Conservation (phyloP, 2,797 vertebrate species). For the Lithobates sylvaticus region DNA sequence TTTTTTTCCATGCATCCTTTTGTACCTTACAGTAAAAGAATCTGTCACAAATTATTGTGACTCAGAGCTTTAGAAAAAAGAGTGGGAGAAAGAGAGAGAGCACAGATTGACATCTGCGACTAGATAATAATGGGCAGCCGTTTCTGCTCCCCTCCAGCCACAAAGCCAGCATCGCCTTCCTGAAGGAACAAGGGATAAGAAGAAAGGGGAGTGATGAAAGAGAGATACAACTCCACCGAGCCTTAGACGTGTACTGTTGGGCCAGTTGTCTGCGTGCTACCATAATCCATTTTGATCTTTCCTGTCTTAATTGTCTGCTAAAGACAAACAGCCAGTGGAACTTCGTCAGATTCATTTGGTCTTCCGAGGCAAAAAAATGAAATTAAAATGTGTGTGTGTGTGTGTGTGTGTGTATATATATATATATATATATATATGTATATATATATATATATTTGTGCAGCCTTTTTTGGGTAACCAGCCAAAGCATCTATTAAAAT, state of each 20-base stretch:
- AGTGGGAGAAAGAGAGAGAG: conserved; percentile 69
- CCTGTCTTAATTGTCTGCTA: conserved; percentile 89
- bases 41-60: conserved; percentile 89
- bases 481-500: conserved; percentile 84
- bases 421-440: not conserved
- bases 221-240: conserved; percentile 84
- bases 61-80: conserved; percentile 84
- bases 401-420: not conserved
- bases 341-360: conserved; percentile 81
- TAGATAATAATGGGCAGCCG: conserved; percentile 91
- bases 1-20: conserved; percentile 88
- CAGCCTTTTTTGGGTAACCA: conserved; percentile 70
- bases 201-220: conserved; percentile 87
- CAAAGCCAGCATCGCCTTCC: conserved; percentile 86
- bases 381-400: not conserved
- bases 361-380: conserved; percentile 81
- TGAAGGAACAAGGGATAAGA: conserved; percentile 86
- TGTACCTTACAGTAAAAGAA: conserved; percentile 88
- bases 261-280: conserved; percentile 88
- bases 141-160: conserved; percentile 91
- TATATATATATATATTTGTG: too few relatives aligned
- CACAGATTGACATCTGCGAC: conserved; percentile 88
- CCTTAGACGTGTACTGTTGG: conserved; percentile 86
- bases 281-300: conserved; percentile 92
- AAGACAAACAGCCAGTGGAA: conserved; percentile 85